A percentile compares a stretch with the other conserved stretches of the same genome.
Conservation (phyloP, 2,888 invertebrate genomes). For the Augochlorella aurata region DNA sequence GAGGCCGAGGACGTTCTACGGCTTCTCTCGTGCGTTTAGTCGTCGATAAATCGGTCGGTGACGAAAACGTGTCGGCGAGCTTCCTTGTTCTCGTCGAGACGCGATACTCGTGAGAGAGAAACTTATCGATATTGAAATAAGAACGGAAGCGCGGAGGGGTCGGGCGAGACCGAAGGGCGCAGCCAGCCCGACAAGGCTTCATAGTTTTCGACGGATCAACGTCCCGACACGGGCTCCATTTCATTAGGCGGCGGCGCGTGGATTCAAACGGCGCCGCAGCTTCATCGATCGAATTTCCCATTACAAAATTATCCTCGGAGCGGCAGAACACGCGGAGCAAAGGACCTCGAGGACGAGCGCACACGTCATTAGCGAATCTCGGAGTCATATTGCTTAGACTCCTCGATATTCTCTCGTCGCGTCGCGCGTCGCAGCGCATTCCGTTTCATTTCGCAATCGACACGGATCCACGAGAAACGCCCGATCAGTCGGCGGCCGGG, state of each 20-base stretch:
- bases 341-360: slow-evolving; percentile 7
- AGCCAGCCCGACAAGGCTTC: not conserved
- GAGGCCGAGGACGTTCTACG: slow-evolving; percentile 31
- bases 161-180: not conserved
- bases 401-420: not conserved
- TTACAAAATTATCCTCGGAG: slow-evolving; percentile 38
- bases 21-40: slow-evolving; percentile 61
- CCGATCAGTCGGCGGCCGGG: not conserved
- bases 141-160: too few relatives aligned
- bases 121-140: not conserved
- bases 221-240: slow-evolving; percentile 14
- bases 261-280: slow-evolving; percentile 39
- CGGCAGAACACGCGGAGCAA: not conserved
- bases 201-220: slow-evolving; percentile 15
- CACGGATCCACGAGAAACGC: not conserved
- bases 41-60: slow-evolving; percentile 31
- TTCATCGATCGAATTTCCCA: slow-evolving; percentile 36
- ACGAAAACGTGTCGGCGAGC: slow-evolving; percentile 20
- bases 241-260: slow-evolving; percentile 19
- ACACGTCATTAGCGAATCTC: slow-evolving; percentile 26
- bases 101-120: not conserved
- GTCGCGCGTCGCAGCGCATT: not conserved
- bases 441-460: not conserved
- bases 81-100: not conserved
- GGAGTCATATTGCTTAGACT: not conserved